phyloP scores from a whole-genome alignment of 2,113 vertebrate species.

The Hyperopisus bebe region DNA sequence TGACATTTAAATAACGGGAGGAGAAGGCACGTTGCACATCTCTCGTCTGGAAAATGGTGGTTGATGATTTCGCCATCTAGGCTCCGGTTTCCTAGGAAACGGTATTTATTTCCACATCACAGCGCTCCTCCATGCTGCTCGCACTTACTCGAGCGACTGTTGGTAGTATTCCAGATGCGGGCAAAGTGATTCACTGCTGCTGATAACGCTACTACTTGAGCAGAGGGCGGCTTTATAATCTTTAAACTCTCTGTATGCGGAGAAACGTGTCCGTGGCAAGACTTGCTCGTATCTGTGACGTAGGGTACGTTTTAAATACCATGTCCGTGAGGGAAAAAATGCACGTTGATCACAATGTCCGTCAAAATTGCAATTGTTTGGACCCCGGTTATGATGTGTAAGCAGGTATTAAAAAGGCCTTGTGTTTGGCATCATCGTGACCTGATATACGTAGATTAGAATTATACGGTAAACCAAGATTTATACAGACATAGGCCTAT shows the following conservation, averaged over 20 bases:
- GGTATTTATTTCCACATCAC: slow-evolving; percentile 29
- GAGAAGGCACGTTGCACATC: slow-evolving; percentile 32
- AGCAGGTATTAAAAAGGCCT: background rate
- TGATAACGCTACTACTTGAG: background rate
- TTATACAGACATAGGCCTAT: background rate
- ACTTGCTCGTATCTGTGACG: background rate
- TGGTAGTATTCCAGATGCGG: background rate
- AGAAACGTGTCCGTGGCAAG: background rate
- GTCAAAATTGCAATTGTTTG: background rate
- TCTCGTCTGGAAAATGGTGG: slow-evolving; percentile 48
- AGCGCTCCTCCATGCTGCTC: background rate
- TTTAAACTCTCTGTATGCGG: background rate
- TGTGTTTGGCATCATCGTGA: background rate
- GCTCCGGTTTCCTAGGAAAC: slow-evolving; percentile 60
- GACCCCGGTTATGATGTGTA: background rate
- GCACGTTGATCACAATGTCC: background rate
- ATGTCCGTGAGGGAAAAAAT: background rate
- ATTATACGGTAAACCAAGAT: background rate
- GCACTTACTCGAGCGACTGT: background rate
- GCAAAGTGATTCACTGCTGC: background rate
- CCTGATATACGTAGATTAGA: background rate
- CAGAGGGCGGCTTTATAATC: background rate
- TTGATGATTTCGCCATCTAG: slow-evolving; percentile 39
- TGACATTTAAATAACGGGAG: slow-evolving; percentile 27
- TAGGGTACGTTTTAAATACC: background rate